phyloP scores from a whole-genome alignment of 1,140 invertebrate species.

The Ditylenchus dipsaci region DNA sequence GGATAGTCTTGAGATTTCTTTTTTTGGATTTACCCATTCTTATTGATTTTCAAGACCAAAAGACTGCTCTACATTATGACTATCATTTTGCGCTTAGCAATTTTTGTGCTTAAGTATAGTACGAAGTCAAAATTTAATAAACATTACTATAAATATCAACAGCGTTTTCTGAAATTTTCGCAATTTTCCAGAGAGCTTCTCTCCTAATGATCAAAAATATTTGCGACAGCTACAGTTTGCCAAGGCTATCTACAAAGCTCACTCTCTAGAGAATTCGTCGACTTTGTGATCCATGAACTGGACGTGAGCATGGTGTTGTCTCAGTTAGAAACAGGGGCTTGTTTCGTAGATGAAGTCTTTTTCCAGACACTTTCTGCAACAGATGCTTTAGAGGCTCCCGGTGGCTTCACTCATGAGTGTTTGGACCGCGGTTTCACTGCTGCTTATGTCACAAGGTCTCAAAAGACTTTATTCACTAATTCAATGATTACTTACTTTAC shows the following conservation, averaged over 20 bases:
- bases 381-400: slow-evolving; percentile 29
- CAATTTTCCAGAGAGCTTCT: too few relatives aligned
- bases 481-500: background rate
- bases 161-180: too few relatives aligned
- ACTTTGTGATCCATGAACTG: slow-evolving; percentile 35
- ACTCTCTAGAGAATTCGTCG: slow-evolving; percentile 17
- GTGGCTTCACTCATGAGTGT: slow-evolving; percentile 36
- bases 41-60: too few relatives aligned
- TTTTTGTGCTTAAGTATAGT: too few relatives aligned
- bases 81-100: too few relatives aligned
- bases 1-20: too few relatives aligned
- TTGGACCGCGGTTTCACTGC: background rate
- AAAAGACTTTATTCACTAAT: too few relatives aligned
- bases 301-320: slow-evolving; percentile 20
- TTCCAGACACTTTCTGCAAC: slow-evolving; percentile 32
- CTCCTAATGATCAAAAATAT: too few relatives aligned
- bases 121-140: too few relatives aligned
- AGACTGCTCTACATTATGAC: too few relatives aligned
- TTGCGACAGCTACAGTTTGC: slow-evolving; percentile 19
- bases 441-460: slow-evolving; percentile 20
- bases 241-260: slow-evolving; percentile 28
- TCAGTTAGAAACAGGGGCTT: slow-evolving; percentile 21
- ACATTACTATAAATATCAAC: too few relatives aligned
- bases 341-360: slow-evolving; percentile 6
- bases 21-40: too few relatives aligned